Evolutionary conservation across 1,140 invertebrate species (phyloP), one percentile per base, ranked within the genome.

Genomic region (Chrysoperla carnea): DNA sequence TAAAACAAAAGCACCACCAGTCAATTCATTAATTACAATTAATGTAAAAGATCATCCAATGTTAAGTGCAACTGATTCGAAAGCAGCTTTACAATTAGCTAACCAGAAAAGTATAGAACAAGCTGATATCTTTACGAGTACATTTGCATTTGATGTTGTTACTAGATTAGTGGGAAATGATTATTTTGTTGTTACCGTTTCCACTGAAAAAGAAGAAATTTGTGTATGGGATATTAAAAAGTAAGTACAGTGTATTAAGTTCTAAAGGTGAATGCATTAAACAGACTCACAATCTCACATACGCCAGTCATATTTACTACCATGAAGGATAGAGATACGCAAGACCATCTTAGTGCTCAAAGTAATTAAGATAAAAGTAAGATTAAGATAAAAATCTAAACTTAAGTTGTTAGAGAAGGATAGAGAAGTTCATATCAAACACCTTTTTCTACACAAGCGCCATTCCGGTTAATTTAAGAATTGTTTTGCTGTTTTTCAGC

Each of bases 181-280:
- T 29, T 69, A 75, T 49, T 81, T 73, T 59, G 70, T 84, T 12
- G 75, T 80, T 13, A 81, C 78, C 6, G 62, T 87, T 11, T 77
- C 78, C 2, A 79, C 78, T 0, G 70, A 76, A 39, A 58, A 72
- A 6, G 79, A 82, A 47, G 79, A 84, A 58, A 76, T 89, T 29
- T 76, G 72, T 50, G 81, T 89, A 6, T 88, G 84, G 83, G 72
- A 81, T 64, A 69, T 79, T 6, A 61, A 68, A 36, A 71, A 61
- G 68, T 80, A 60, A 64, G 66, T 60, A 37, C 46, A 48, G 44
- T 42, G 31, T 37, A 42, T 12, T 6, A 31, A n/a, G 15, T 6
- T 17, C 29, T 37, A 6, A 42, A 17, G 8, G 6, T 31, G 27
- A 41, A 8, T 41, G 40, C 6, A 11, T 37, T 37, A 15, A 41